phyloP scores from a whole-genome alignment of 2,113 vertebrate genomes.

The Myrmecobius fasciatus region DNA sequence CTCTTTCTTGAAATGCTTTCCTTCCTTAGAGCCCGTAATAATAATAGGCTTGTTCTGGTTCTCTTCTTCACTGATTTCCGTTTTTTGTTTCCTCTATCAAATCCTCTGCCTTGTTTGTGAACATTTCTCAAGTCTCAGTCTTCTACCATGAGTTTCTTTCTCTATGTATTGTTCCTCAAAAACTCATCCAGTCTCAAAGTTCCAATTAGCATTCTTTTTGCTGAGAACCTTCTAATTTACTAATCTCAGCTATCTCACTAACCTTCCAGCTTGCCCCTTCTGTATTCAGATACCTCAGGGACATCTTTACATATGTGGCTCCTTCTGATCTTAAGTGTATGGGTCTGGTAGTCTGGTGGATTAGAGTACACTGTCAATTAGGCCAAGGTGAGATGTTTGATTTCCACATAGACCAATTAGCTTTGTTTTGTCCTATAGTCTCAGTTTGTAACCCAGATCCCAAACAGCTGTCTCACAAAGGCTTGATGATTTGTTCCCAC shows the following conservation, averaged over 20 bases:
- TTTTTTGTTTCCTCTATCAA: background rate
- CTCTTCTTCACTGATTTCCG: background rate
- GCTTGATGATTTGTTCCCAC: background rate
- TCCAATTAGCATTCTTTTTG: background rate
- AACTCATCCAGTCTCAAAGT: background rate
- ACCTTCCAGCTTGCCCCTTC: background rate
- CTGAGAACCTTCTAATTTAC: background rate
- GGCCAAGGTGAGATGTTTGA: background rate
- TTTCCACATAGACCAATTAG: background rate
- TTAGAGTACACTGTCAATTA: background rate
- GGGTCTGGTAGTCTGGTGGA: background rate
- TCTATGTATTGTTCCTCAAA: background rate
- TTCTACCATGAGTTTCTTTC: background rate
- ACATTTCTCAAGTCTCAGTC: background rate
- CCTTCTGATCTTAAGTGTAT: background rate
- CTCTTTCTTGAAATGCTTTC: background rate
- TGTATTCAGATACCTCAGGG: background rate
- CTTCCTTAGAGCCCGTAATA: background rate
- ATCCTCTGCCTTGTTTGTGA: background rate
- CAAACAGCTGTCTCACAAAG: background rate
- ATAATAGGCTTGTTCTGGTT: background rate
- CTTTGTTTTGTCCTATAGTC: background rate
- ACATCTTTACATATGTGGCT: background rate
- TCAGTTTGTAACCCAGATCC: background rate
- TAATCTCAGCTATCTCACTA: background rate